phyloP scores from a whole-genome alignment of 2,888 invertebrate species.

The Perizoma flavofasciatum region DNA sequence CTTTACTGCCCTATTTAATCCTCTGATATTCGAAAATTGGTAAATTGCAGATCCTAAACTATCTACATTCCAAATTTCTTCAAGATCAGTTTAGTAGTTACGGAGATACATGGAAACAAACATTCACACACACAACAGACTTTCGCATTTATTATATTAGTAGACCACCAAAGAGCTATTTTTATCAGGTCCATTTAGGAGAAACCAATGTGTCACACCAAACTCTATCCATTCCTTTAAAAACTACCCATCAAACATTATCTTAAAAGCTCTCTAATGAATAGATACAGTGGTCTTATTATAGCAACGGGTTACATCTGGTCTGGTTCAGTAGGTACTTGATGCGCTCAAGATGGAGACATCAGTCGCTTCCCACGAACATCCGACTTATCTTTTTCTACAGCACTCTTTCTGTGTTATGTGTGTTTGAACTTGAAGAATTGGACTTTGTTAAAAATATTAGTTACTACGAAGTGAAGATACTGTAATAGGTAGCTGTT shows the following conservation, averaged over 20 bases:
- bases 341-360: constrained; percentile 42
- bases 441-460: background rate
- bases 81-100: no score
- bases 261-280: constrained; percentile 31
- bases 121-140: no score
- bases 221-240: background rate
- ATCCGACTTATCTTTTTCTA: constrained; percentile 44
- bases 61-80: no score
- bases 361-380: constrained; percentile 50
- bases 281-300: constrained; percentile 46
- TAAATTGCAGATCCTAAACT: no score
- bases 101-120: no score
- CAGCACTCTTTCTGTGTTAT: constrained; percentile 35
- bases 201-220: constrained; percentile 15
- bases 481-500: no score
- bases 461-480: background rate
- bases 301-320: constrained; percentile 55
- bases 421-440: constrained; percentile 5
- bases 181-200: background rate
- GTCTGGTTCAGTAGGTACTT: constrained; percentile 37
- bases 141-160: no score
- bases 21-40: no score
- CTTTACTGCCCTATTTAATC: no score
- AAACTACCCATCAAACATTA: constrained; percentile 10
- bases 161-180: no score